Evolutionary conservation across 2,113 vertebrate species (phyloP).

Genomic region (Globicephala melas): DNA sequence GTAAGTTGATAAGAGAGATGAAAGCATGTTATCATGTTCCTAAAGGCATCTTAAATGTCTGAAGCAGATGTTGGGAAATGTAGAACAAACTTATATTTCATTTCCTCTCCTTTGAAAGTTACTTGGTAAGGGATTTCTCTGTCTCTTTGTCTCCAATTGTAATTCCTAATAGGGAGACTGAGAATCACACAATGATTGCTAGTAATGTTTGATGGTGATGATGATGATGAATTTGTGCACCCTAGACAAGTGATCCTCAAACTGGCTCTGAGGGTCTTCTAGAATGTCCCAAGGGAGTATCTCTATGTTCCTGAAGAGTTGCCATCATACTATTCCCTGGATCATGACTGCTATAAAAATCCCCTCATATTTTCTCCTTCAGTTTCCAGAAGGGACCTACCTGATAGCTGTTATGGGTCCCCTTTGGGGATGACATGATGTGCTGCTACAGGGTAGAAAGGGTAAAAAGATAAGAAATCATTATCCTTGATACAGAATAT

Average conservation of each 20-base stretch:
- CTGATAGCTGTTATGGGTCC: not conserved
- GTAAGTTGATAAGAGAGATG: constrained; percentile 33
- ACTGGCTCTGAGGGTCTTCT: not conserved
- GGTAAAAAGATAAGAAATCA: not conserved
- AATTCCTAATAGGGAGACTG: not conserved
- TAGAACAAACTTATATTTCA: constrained; percentile 55
- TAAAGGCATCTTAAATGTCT: constrained; percentile 54
- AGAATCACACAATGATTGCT: not conserved
- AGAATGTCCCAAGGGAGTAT: not conserved
- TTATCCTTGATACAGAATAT: constrained; percentile 2
- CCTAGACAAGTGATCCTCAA: not conserved
- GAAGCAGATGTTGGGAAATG: constrained; percentile 44
- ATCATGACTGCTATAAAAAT: not conserved
- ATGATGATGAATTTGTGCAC: not conserved
- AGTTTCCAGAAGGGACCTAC: not conserved
- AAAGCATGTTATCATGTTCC: constrained; percentile 48
- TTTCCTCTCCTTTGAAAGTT: constrained; percentile 54
- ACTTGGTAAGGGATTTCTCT: constrained; percentile 34
- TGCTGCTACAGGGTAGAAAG: not conserved
- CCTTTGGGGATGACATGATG: not conserved
- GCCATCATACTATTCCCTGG: not conserved
- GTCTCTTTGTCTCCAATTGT: not conserved
- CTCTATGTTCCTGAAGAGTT: not conserved
- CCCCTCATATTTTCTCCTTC: not conserved
- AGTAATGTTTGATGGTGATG: not conserved